Conservation (phyloP, 2,113 vertebrate genomes). For the Tapirus terrestris region DNA sequence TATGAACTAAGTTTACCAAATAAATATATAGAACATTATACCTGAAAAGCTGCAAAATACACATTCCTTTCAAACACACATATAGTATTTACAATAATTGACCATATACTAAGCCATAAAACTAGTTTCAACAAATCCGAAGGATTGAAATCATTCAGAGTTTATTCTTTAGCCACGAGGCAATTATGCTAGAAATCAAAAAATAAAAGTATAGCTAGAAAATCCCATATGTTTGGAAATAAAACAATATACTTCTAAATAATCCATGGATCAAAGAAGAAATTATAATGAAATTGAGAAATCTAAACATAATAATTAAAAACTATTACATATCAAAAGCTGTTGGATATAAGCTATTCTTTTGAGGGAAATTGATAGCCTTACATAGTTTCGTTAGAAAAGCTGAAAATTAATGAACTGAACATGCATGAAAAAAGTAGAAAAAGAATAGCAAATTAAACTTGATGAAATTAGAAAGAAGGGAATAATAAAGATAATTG, state of each 20-base stretch:
- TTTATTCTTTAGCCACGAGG: neutral
- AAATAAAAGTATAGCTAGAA: neutral
- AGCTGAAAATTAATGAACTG: neutral
- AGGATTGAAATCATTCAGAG: neutral
- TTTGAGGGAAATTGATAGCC: neutral
- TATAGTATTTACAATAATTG: neutral
- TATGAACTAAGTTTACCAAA: neutral
- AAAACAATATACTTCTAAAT: neutral
- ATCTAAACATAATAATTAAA: neutral
- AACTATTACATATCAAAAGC: neutral
- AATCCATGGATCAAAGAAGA: neutral
- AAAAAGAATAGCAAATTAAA: slow-evolving; percentile 12
- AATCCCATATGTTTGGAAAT: neutral
- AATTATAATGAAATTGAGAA: neutral
- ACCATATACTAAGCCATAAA: neutral
- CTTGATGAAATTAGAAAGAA: neutral
- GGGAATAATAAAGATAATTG: neutral
- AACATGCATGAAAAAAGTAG: neutral
- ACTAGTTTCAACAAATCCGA: neutral
- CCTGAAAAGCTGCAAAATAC: neutral
- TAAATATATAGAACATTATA: neutral
- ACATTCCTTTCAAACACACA: neutral
- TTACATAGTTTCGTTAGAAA: neutral
- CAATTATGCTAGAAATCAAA: slow-evolving; percentile 1
- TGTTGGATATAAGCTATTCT: neutral